Percentiles rank a stretch among this genome's conserved stretches.
These are phyloP conservation scores for Sinotaia quadrata DNA, from an alignment of 2,888 invertebrate genomes.

Conservation along the genomic window DNA sequence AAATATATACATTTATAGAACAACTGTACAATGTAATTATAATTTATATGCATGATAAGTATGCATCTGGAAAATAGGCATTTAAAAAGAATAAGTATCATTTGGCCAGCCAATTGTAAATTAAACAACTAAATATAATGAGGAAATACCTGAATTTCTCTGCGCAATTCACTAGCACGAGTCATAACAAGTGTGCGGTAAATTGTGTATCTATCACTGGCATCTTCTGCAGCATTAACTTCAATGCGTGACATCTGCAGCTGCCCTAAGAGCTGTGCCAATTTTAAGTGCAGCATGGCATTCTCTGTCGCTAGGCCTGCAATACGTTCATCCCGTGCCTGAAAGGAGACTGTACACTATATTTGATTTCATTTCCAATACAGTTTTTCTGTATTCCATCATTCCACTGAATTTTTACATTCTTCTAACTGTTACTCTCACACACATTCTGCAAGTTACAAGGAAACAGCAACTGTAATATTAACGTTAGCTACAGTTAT, in stretches of 20 bases:
- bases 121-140: too few relatives aligned
- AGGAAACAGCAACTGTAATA: too few relatives aligned
- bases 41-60: too few relatives aligned
- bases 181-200: conserved; percentile 23
- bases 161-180: conserved; percentile 17
- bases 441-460: too few relatives aligned
- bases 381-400: neutral
- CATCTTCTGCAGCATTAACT: conserved; percentile 52
- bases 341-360: conserved; percentile 17
- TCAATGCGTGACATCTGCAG: conserved; percentile 45
- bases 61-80: too few relatives aligned
- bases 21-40: too few relatives aligned
- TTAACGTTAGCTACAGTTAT: neutral
- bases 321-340: conserved; percentile 64
- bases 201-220: conserved; percentile 28
- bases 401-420: neutral
- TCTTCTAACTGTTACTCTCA: neutral
- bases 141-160: conserved; percentile 27
- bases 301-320: conserved; percentile 65
- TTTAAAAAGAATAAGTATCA: too few relatives aligned
- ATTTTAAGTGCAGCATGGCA: conserved; percentile 64
- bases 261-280: conserved; percentile 58
- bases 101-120: too few relatives aligned
- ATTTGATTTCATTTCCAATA: neutral
- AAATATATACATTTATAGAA: too few relatives aligned